These are phyloP conservation scores for Stichodactyla mertensii DNA, from an alignment of 64 coral and sea anemone genomes.

Conservation along the genomic window DNA sequence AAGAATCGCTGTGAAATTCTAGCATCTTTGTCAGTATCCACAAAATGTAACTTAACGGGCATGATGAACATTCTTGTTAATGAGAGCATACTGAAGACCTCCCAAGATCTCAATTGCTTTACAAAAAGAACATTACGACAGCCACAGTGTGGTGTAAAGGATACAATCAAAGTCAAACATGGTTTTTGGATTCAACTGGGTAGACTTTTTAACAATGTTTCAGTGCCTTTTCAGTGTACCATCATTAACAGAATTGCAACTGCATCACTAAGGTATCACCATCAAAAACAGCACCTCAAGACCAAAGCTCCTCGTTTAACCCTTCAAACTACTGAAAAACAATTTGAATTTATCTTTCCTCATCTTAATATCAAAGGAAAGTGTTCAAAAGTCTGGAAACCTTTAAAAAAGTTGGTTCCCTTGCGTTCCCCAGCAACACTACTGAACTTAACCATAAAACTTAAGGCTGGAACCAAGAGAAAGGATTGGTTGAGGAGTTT, in stretches of 20 bases:
- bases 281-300: neutral
- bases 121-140: neutral
- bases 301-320: neutral
- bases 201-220: constrained; percentile 37
- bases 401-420: constrained; percentile 1
- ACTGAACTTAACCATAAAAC: constrained; percentile 65
- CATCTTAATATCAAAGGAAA: neutral
- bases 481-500: constrained; percentile 49
- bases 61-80: constrained; percentile 29
- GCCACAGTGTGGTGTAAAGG: neutral
- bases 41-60: constrained; percentile 32
- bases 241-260: constrained; percentile 50
- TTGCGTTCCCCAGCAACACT: constrained; percentile 2
- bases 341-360: neutral
- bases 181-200: constrained; percentile 13
- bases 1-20: constrained; percentile 47
- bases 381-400: constrained; percentile 26
- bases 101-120: neutral
- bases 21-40: constrained; percentile 23
- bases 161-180: neutral
- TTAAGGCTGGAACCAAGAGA: constrained; percentile 7
- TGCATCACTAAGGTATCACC: neutral
- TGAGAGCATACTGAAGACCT: neutral
- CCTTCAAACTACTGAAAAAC: constrained; percentile 11
- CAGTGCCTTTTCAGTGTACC: constrained; percentile 66